Evolutionary conservation across 2,888 invertebrate genomes (phyloP).

Genomic region (Drosophila paranaensis): DNA sequence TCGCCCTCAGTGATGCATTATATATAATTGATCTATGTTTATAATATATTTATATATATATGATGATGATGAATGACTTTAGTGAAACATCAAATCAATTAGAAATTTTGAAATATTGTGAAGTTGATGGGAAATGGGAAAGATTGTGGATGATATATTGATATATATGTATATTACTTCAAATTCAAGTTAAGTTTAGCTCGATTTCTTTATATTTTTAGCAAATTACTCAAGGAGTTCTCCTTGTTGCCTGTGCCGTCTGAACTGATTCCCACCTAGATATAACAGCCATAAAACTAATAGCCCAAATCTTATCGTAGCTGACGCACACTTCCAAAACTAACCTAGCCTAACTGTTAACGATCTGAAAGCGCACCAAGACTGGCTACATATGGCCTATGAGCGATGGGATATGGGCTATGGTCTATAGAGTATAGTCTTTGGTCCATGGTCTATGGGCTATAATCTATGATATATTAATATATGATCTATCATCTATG

Average conservation of each 20-base stretch:
- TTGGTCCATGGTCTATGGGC: no score
- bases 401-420: background rate
- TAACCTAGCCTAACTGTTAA: constrained; percentile 63
- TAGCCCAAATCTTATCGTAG: constrained; percentile 44
- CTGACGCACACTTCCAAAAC: constrained; percentile 20
- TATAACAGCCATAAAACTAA: constrained; percentile 23
- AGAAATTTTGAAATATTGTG: background rate
- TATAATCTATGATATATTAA: no score
- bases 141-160: no score
- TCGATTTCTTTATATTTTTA: no score
- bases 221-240: no score
- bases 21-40: background rate
- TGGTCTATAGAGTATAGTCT: no score
- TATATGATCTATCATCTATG: no score
- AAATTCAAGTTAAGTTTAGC: background rate
- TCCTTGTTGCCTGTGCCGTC: no score
- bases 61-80: background rate
- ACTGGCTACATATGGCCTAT: no score
- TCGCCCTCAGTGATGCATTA: background rate
- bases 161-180: background rate
- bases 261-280: background rate
- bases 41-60: background rate
- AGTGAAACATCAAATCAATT: background rate
- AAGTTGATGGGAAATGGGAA: background rate
- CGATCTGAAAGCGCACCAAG: background rate